Evolutionary conservation across 2,113 vertebrate species (phyloP).

Genomic region (Peucedramus taeniatus): DNA sequence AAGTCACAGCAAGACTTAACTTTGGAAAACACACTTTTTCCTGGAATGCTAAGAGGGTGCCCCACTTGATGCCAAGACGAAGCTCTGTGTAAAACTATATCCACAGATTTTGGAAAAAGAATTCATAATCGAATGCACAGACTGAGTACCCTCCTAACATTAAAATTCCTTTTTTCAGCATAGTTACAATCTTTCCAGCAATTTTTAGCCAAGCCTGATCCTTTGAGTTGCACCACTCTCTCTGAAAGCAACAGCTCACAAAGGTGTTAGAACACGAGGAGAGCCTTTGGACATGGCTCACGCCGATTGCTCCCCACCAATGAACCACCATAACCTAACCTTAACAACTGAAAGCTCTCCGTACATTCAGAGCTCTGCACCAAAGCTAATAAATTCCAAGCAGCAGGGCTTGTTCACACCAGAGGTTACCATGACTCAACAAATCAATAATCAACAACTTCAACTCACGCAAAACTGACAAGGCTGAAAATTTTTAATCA

Average conservation of each 20-base stretch:
- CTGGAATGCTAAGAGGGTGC: background rate
- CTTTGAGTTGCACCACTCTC: background rate
- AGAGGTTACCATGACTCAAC: background rate
- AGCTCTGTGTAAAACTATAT: background rate
- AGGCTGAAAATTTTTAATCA: background rate
- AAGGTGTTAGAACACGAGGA: background rate
- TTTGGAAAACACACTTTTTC: background rate
- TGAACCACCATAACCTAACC: background rate
- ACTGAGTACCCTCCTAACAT: background rate
- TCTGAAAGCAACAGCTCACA: background rate
- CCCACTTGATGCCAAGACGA: background rate
- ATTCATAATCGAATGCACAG: background rate
- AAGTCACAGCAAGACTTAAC: background rate
- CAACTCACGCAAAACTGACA: background rate
- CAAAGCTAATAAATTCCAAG: background rate
- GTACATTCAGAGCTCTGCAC: background rate
- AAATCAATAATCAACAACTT: background rate
- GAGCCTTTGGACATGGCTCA: background rate
- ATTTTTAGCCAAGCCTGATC: background rate
- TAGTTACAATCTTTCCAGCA: background rate
- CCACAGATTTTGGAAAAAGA: background rate
- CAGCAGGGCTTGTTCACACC: background rate
- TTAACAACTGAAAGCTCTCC: background rate
- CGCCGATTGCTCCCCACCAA: background rate
- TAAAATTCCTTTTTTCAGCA: background rate